Percentiles rank a stretch among this genome's conserved stretches.
Conservation (phyloP, 2,888 invertebrate genomes). For the Metallyticus violacea region DNA sequence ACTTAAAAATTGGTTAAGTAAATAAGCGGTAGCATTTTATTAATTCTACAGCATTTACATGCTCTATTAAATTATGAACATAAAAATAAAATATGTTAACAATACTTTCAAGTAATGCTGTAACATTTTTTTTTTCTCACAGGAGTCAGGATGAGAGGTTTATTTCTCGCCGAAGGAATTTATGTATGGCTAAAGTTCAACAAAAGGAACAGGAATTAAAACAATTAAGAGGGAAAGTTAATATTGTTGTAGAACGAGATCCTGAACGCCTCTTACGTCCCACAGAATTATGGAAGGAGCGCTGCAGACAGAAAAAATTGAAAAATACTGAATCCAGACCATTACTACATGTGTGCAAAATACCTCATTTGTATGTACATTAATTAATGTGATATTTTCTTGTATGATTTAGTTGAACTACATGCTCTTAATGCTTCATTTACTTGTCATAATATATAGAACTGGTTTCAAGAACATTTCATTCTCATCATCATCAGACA, state of each 20-base stretch:
- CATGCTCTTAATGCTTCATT: too few species aligned
- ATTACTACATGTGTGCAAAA: neutral
- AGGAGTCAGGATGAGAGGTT: constrained; percentile 12
- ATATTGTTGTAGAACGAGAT: constrained; percentile 13
- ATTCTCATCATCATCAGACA: too few species aligned
- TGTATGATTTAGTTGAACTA: too few species aligned
- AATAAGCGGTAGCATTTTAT: too few species aligned
- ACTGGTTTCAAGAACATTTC: too few species aligned
- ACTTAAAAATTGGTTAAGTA: too few species aligned
- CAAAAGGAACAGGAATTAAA: neutral
- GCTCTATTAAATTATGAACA: too few species aligned
- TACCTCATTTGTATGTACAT: neutral
- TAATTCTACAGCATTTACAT: too few species aligned
- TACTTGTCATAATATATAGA: too few species aligned
- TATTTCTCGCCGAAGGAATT: neutral
- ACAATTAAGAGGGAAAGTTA: neutral
- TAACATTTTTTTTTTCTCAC: neutral
- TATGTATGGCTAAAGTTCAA: neutral
- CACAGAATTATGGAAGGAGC: constrained; percentile 20
- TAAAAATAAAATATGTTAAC: too few species aligned
- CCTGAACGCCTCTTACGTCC: constrained; percentile 19
- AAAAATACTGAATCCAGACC: neutral
- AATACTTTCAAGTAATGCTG: too few species aligned
- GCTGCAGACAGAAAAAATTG: neutral
- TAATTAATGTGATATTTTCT: neutral